Percentiles rank a stretch among this genome's conserved stretches.
phyloP scores from a whole-genome alignment of 2,888 invertebrate genomes.

The Cryptocephalus primarius region DNA sequence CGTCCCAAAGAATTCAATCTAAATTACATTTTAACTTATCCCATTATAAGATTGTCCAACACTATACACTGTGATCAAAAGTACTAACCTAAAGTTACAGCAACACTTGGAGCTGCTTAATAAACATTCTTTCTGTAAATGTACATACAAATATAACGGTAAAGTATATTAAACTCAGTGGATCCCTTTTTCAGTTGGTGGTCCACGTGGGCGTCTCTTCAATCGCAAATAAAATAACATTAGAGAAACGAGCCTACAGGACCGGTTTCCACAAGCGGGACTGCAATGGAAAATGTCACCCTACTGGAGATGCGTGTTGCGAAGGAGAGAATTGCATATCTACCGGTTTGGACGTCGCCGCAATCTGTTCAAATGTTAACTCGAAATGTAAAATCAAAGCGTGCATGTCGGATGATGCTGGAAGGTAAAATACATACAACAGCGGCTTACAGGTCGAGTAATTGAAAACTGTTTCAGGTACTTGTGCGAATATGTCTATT shows the following conservation, averaged over 20 bases:
- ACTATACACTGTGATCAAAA: no score
- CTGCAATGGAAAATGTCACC: neutral
- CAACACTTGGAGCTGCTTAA: no score
- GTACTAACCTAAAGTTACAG: no score
- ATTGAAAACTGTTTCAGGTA: constrained; percentile 42
- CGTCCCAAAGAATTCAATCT: no score
- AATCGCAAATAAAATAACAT: neutral
- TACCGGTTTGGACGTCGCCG: neutral
- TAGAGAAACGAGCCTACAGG: neutral
- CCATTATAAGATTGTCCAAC: no score
- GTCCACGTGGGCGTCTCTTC: neutral
- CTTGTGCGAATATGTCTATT: constrained; percentile 75
- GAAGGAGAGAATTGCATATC: neutral
- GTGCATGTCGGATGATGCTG: neutral
- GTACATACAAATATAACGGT: no score
- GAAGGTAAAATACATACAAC: neutral
- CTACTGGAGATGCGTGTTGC: neutral
- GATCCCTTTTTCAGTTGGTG: neutral
- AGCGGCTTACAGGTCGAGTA: no score
- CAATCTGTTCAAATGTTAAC: neutral
- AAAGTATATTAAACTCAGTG: no score
- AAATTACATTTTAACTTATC: no score
- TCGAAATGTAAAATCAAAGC: neutral
- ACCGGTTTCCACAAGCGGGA: neutral
- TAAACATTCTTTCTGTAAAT: no score